Base-by-base conservation (phyloP, 2,888 invertebrate genomes). In the Macrophya alboannulata region DNA sequence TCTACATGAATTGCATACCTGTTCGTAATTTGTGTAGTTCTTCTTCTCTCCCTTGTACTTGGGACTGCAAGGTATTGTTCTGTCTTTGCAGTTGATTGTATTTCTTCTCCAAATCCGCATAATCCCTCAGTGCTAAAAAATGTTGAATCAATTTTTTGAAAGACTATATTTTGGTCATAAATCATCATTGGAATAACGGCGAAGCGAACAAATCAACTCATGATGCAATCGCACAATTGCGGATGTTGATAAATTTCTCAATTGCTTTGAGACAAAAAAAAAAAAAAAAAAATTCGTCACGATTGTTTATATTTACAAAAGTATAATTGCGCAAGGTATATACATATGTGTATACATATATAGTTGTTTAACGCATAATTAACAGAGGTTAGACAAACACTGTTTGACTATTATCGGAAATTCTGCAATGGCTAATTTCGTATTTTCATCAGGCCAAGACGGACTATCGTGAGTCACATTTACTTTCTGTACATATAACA, bases 51-150 rank as follows among this genome's bases (percentile, higher is more conserved):
- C 96, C 96, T 3, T 94, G 94, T 2, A 96, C 94, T 92, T 96
- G 95, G 0, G 94, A 92, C 87, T 96, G 95, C 87, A 96, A 91
- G 86, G 95, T 95, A 88, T 95, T 94, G 88, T 96, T 94, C 90
- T 96, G 96, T 86, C 95, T 95, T 40, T 94, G 92, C 25, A 96
- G 90, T 88, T 96, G 95, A 90, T 95, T 95, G 92, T 95, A 95
- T 76, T 96, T 95, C 17, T 95, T 95, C 81, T 96, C 95, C 15
- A 96, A 91, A 84, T 96, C 96, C 86, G 95, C 95, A 86, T 96
- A 94, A 85, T 96, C 96, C 71, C 96, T 94, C 88, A 94, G 94
- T 0, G 95, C 96, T 96, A 90, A 83, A 93, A 84, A 77, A 17
- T 31, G 31, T 37, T 62, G 9, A 62, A 40, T 40, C 15, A 17